Percentiles rank a stretch among this genome's conserved stretches.
Evolutionary conservation across 37 sponge, comb jelly and placozoan species (phyloP).

Genomic region (Crambe crambe): DNA sequence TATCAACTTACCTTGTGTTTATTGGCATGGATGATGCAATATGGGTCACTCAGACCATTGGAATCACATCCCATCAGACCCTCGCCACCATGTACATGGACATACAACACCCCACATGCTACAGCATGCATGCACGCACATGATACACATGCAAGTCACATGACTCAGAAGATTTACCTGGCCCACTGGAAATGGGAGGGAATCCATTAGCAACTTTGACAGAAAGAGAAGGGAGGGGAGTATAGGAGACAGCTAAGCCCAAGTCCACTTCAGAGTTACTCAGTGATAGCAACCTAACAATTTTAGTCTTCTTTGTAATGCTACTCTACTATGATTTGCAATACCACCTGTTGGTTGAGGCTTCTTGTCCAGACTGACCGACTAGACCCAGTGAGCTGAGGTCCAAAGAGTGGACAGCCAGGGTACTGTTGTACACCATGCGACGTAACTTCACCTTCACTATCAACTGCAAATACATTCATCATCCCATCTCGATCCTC

Average conservation of each 20-base stretch:
- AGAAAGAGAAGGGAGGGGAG: constrained; percentile 33
- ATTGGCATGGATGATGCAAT: constrained; percentile 48
- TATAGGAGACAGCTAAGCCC: constrained; percentile 19
- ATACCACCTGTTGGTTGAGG: no score
- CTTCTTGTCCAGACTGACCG: no score
- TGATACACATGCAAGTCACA: constrained; percentile 25
- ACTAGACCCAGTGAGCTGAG: constrained; percentile 24
- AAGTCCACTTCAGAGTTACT: constrained; percentile 30
- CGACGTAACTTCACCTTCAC: constrained; percentile 38
- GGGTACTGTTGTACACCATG: constrained; percentile 9
- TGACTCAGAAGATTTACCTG: not conserved
- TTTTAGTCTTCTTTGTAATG: not conserved
- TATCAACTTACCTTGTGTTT: constrained; percentile 28
- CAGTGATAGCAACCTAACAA: constrained; percentile 4
- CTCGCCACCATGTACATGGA: constrained; percentile 41
- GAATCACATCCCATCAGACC: constrained; percentile 20
- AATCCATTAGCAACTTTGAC: constrained; percentile 36
- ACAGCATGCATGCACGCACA: constrained; percentile 39
- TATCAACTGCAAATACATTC: constrained; percentile 7
- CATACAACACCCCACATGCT: constrained; percentile 57
- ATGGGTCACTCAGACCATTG: constrained; percentile 60
- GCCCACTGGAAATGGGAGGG: not conserved
- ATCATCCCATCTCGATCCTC: not conserved
- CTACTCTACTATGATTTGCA: not conserved
- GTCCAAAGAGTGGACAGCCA: constrained; percentile 25